Evolutionary conservation across 2,113 vertebrate species (phyloP).

Genomic region (Fulmarus glacialis): DNA sequence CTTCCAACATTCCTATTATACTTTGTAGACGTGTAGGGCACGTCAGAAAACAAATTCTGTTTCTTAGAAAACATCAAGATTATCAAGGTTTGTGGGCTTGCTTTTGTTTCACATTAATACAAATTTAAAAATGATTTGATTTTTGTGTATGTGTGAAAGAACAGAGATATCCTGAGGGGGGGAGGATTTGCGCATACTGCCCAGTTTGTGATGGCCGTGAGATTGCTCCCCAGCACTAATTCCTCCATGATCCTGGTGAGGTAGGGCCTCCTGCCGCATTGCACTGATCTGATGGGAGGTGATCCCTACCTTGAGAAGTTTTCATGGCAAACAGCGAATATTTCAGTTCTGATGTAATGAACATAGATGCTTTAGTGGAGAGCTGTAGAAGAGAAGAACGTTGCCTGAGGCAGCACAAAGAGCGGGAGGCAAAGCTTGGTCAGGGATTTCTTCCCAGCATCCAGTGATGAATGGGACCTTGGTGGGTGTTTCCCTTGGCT

Average conservation of each 20-base stretch:
- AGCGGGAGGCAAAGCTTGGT: not conserved
- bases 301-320: not conserved
- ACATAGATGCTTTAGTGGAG: not conserved
- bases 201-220: not conserved
- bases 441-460: not conserved
- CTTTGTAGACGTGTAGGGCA: not conserved
- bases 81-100: not conserved
- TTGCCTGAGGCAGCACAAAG: not conserved
- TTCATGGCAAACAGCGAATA: not conserved
- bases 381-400: not conserved
- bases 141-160: not conserved
- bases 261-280: not conserved
- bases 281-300: not conserved
- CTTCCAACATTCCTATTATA: not conserved
- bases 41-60: not conserved
- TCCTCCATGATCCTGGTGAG: not conserved
- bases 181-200: not conserved
- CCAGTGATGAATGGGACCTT: not conserved
- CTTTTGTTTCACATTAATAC: not conserved
- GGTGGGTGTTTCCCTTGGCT: not conserved
- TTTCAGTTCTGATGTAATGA: not conserved
- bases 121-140: not conserved
- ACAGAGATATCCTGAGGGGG: not conserved
- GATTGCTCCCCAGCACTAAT: not conserved
- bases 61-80: not conserved